A percentile compares a stretch with the other conserved stretches of the same genome.
phyloP scores from a whole-genome alignment of 2,888 invertebrate genomes.

The Suillia variegata region DNA sequence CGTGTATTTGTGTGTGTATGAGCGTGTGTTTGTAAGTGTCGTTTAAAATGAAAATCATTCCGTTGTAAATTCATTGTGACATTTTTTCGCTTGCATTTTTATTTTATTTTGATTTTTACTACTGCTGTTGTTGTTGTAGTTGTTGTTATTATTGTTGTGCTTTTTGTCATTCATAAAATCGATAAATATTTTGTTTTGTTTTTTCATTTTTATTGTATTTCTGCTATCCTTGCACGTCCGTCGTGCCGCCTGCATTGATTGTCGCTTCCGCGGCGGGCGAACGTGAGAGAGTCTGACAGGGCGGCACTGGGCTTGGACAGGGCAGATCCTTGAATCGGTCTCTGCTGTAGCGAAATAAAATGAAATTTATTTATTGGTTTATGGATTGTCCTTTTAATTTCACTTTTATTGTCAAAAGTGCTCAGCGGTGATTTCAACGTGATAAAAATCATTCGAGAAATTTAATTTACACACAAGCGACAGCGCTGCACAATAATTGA shows the following conservation, averaged over 20 bases:
- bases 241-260: neutral
- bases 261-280: neutral
- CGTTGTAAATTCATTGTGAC: slow-evolving; percentile 40
- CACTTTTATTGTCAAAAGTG: slow-evolving; percentile 27
- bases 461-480: slow-evolving; percentile 42
- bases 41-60: slow-evolving; percentile 44
- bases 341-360: neutral
- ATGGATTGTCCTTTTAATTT: slow-evolving; percentile 38
- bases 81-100: slow-evolving; percentile 21
- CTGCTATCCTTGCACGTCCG: neutral
- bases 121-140: too few relatives aligned
- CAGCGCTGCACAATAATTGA: slow-evolving; percentile 3
- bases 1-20: neutral
- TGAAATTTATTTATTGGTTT: slow-evolving; percentile 46
- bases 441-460: slow-evolving; percentile 25
- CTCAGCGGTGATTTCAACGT: neutral
- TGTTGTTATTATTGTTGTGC: too few relatives aligned
- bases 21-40: slow-evolving; percentile 1
- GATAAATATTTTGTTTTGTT: too few relatives aligned
- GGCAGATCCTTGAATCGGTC: neutral
- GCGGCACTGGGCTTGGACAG: too few relatives aligned
- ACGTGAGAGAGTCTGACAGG: too few relatives aligned
- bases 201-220: neutral
- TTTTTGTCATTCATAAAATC: neutral
- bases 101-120: neutral